Base-by-base conservation (phyloP, 2,888 invertebrate genomes). In the Kryphioiulus occultus region DNA sequence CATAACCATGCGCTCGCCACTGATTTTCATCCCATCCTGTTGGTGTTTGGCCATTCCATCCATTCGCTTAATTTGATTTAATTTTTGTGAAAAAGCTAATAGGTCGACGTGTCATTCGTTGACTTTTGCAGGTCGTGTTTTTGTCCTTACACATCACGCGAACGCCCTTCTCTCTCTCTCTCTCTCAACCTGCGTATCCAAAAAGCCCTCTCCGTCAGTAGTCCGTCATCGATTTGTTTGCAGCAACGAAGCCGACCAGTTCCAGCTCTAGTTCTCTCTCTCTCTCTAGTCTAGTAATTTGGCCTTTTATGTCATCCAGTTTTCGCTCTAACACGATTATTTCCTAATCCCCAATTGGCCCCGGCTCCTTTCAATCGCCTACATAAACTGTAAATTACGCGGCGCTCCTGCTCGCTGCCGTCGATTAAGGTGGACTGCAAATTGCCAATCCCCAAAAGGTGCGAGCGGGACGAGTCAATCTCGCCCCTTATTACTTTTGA, bases 281-380 rank as follows among this genome's bases (percentile, higher is more conserved):
- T n/a, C n/a, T 26, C 26, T 4, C 9, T 44, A 0, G 44, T 12
- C 44, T 44, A 17, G 30, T 78, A 78, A 78, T 78, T 78, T 78
- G 78, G 78, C 30, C 78, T 78, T 78, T 78, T 78, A 78, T 78
- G 78, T 78, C 78, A 78, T 78, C 78, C 78, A 26, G 78, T 78
- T 78, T 78, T 30, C 78, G 30, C 78, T 32, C 78, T 78, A 78
- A 78, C 78, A 30, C 78, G 78, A 78, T 78, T 78, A 78, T 78
- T 78, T 78, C 30, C 30, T 78, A 78, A 78, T 78, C 78, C 78
- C 78, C 78, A 78, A 78, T 78, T 78, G 78, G 78, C 78, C 78
- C 78, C 78, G 78, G 78, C 78, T 78, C 78, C 78, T 78, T 78
- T 78, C 78, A 78, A 78, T 78, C 30, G 78, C 78, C 78, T 78